These are phyloP conservation scores for Prunella himalayana DNA, from an alignment of 2,113 vertebrate species.

Conservation along the genomic window DNA sequence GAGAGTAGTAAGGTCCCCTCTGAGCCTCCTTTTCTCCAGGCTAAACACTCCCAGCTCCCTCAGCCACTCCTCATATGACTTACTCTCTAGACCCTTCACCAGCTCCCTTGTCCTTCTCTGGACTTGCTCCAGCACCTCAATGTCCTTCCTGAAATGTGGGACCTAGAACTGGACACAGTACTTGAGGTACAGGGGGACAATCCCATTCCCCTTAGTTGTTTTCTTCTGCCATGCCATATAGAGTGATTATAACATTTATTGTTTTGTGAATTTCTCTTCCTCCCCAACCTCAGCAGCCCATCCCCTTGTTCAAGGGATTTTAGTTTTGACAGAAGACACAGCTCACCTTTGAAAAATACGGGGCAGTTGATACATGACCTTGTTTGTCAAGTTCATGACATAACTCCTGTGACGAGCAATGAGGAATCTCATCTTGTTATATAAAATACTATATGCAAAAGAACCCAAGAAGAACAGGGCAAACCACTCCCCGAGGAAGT, in stretches of 20 bases:
- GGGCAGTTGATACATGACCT: not conserved
- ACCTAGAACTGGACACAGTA: not conserved
- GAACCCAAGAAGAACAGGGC: constrained; percentile 10
- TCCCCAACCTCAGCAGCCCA: not conserved
- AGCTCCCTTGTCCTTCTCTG: not conserved
- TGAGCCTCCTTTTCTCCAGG: not conserved
- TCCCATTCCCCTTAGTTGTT: not conserved
- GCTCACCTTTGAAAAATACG: not conserved
- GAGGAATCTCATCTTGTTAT: not conserved
- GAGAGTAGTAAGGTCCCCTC: not conserved
- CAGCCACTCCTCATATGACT: not conserved
- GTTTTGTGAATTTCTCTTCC: not conserved
- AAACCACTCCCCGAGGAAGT: constrained; percentile 26
- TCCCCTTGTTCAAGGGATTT: not conserved
- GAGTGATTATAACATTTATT: not conserved
- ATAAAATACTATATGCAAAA: not conserved
- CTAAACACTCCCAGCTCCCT: not conserved
- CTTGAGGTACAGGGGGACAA: not conserved
- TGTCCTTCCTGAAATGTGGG: not conserved
- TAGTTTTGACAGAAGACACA: not conserved
- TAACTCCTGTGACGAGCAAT: not conserved
- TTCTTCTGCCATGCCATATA: not conserved
- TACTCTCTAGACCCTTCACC: not conserved
- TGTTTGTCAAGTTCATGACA: not conserved
- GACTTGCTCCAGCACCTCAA: not conserved